phyloP scores from a whole-genome alignment of 2,113 vertebrate genomes.

The Zootoca vivipara region DNA sequence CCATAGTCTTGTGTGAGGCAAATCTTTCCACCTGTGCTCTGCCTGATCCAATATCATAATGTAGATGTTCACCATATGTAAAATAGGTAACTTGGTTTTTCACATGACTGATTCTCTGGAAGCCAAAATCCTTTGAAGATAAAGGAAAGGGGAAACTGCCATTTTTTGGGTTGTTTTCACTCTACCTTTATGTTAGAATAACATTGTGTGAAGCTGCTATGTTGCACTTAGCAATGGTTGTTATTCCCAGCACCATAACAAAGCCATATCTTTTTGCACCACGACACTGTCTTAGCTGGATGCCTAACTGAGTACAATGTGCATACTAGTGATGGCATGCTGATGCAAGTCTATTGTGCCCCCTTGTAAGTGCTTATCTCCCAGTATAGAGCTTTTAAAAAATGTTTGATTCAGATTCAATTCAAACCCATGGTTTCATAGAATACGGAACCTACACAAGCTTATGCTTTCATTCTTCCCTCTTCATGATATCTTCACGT shows the following conservation, averaged over 20 bases:
- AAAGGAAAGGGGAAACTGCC: neutral
- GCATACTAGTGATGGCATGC: too few species aligned
- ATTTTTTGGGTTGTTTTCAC: neutral
- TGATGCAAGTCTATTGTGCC: too few species aligned
- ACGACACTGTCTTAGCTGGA: too few species aligned
- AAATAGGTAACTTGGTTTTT: neutral
- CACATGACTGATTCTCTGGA: neutral
- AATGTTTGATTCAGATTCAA: too few species aligned
- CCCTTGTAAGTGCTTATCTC: neutral
- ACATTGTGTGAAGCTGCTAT: neutral
- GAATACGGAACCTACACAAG: neutral
- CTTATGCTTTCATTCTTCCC: neutral
- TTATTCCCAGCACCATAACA: neutral
- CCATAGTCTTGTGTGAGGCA: too few species aligned
- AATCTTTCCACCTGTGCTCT: neutral
- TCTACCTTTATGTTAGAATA: neutral
- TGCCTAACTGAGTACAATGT: too few species aligned
- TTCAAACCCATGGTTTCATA: too few species aligned
- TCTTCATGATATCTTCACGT: too few species aligned
- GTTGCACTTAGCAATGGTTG: neutral
- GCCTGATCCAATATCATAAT: neutral
- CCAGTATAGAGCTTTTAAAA: neutral
- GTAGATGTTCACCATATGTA: neutral
- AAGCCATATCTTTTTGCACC: neutral
- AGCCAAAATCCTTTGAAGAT: neutral